Evolutionary conservation across 2,888 invertebrate genomes (phyloP).

Genomic region (Platycheirus albimanus): DNA sequence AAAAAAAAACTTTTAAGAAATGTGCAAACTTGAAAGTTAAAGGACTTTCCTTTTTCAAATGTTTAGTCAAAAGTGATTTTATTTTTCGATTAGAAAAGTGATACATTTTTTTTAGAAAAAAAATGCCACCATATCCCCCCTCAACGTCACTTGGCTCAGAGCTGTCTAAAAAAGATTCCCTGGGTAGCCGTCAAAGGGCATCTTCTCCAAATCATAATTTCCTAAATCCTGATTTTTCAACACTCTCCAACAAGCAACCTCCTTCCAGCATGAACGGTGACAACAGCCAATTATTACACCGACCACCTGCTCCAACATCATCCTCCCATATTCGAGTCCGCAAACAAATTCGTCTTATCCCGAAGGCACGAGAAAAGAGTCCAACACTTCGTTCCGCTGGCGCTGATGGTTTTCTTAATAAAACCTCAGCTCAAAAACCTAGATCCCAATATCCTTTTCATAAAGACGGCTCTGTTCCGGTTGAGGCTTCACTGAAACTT

Average conservation of each 20-base stretch:
- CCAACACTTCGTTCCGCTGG: slow-evolving; percentile 71
- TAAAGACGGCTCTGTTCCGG: slow-evolving; percentile 76
- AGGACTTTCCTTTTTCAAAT: no score
- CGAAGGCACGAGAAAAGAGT: slow-evolving; percentile 77
- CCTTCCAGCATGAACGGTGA: slow-evolving; percentile 52
- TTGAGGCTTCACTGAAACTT: slow-evolving; percentile 78
- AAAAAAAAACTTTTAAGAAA: no score
- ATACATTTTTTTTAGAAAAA: slow-evolving; percentile 25
- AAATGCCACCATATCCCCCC: slow-evolving; percentile 76
- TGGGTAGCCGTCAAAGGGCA: slow-evolving; percentile 42
- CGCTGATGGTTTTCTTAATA: slow-evolving; percentile 7
- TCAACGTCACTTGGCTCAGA: slow-evolving; percentile 67
- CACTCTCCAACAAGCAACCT: slow-evolving; percentile 40
- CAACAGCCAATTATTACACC: slow-evolving; percentile 31
- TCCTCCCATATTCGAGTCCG: slow-evolving; percentile 78
- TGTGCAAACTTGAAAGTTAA: slow-evolving; percentile 22
- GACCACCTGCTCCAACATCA: slow-evolving; percentile 79
- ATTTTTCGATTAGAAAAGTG: slow-evolving; percentile 7
- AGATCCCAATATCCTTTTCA: slow-evolving; percentile 44
- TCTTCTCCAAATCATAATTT: slow-evolving; percentile 33
- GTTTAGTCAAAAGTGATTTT: slow-evolving; percentile 40
- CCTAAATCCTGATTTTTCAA: slow-evolving; percentile 65
- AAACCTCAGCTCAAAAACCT: slow-evolving; percentile 54
- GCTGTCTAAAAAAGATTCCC: slow-evolving; percentile 46
- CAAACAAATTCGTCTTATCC: slow-evolving; percentile 77